Percentiles rank a stretch among this genome's conserved stretches.
These are phyloP conservation scores for Drosophila simulans DNA, from an alignment of 1,140 invertebrate species.

Conservation along the genomic window DNA sequence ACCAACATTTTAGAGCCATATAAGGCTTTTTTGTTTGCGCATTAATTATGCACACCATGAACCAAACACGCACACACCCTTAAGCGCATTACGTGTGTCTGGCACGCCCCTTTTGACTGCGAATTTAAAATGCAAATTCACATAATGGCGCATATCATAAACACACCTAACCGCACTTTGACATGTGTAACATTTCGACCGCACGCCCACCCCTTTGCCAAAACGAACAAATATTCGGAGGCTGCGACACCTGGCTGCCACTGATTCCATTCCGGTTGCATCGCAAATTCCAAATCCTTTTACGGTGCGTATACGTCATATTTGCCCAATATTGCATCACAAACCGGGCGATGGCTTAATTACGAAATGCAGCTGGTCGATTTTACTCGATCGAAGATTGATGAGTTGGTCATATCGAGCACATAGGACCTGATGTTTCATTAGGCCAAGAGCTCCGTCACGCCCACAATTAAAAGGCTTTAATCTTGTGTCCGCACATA, in stretches of 20 bases:
- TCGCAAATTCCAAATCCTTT: constrained; percentile 15
- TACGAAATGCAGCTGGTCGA: constrained; percentile 7
- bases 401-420: constrained; percentile 7
- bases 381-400: constrained; percentile 12
- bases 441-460: neutral
- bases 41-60: constrained; percentile 15
- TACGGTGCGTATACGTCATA: constrained; percentile 2
- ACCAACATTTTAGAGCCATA: neutral
- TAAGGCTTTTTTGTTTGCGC: neutral
- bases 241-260: neutral
- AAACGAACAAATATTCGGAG: constrained; percentile 8
- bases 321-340: constrained; percentile 17
- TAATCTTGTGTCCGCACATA: neutral
- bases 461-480: constrained; percentile 26
- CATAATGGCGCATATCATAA: constrained; percentile 49
- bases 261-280: constrained; percentile 5
- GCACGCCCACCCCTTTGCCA: neutral
- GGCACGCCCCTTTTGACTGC: too few species aligned
- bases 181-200: constrained; percentile 53
- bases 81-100: constrained; percentile 5
- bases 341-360: constrained; percentile 21
- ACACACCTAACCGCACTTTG: constrained; percentile 64
- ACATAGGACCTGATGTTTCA: neutral
- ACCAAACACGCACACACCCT: neutral
- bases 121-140: constrained; percentile 27